Conservation (phyloP, 53 echinoderm and acorn worm genomes). For the Antedon mediterranea region DNA sequence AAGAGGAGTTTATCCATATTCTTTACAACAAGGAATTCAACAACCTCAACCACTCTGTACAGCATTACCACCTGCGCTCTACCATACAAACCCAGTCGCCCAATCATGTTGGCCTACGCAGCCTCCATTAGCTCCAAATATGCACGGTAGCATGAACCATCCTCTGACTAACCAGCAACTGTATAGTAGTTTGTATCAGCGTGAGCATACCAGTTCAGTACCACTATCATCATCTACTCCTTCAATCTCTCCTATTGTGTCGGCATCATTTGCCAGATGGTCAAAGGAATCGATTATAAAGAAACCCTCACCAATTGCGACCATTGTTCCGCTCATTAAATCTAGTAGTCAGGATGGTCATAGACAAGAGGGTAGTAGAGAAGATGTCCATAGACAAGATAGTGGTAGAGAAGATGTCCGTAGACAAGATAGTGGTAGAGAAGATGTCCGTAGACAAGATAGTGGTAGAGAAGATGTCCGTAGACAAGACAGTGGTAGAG, state of each 20-base stretch:
- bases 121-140: not conserved
- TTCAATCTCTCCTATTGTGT: not conserved
- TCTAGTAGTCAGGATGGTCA: not conserved
- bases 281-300: constrained; percentile 10
- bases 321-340: constrained; percentile 43
- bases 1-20: not conserved
- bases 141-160: not conserved
- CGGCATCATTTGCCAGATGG: not conserved
- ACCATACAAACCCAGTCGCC: not conserved
- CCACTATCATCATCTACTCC: not conserved
- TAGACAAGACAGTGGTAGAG: too few species aligned
- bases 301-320: constrained; percentile 75
- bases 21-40: too few species aligned
- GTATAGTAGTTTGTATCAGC: not conserved
- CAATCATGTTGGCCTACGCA: not conserved
- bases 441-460: too few species aligned
- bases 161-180: not conserved
- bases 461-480: too few species aligned
- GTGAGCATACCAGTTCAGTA: not conserved
- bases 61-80: not conserved
- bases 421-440: not conserved
- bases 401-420: not conserved
- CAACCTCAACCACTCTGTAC: not conserved
- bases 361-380: not conserved
- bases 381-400: not conserved